Evolutionary conservation across 2,888 invertebrate species (phyloP).

Genomic region (Leptinotarsa peninsularis): DNA sequence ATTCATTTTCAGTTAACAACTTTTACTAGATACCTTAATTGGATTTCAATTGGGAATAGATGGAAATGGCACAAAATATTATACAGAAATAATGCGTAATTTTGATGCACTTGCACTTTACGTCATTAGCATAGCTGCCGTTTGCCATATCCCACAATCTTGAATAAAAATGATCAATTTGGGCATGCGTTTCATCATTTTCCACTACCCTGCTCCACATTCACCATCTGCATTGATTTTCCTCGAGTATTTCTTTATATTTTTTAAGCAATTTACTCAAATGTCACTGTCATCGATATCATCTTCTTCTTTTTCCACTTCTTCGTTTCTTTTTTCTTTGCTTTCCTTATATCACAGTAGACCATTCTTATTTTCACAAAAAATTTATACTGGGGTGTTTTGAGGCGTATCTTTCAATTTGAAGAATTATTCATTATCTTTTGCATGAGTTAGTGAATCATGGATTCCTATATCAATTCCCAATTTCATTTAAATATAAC

Average conservation of each 20-base stretch:
- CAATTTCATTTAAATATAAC: too few species aligned
- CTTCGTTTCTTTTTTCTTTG: too few species aligned
- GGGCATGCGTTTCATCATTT: conserved; percentile 10
- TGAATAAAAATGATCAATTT: conserved; percentile 4
- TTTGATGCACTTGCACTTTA: conserved; percentile 13
- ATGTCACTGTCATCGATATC: neutral
- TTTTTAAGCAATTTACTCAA: neutral
- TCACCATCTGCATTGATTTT: conserved; percentile 13
- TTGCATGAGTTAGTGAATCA: too few species aligned
- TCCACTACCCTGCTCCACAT: conserved; percentile 2
- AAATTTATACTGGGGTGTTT: too few species aligned
- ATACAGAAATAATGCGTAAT: neutral
- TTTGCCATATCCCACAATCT: neutral
- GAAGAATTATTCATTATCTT: too few species aligned
- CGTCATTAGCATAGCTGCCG: conserved; percentile 5
- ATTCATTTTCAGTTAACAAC: neutral
- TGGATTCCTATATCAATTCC: too few species aligned
- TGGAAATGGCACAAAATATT: conserved; percentile 4
- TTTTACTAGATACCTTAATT: conserved; percentile 1
- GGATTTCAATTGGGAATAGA: neutral
- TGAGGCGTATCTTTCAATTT: too few species aligned
- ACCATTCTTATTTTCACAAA: too few species aligned
- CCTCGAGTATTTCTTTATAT: neutral
- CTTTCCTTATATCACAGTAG: too few species aligned
- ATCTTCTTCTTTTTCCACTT: neutral